Base-by-base conservation (phyloP, 2,113 vertebrate species). In the Panurus biarmicus region DNA sequence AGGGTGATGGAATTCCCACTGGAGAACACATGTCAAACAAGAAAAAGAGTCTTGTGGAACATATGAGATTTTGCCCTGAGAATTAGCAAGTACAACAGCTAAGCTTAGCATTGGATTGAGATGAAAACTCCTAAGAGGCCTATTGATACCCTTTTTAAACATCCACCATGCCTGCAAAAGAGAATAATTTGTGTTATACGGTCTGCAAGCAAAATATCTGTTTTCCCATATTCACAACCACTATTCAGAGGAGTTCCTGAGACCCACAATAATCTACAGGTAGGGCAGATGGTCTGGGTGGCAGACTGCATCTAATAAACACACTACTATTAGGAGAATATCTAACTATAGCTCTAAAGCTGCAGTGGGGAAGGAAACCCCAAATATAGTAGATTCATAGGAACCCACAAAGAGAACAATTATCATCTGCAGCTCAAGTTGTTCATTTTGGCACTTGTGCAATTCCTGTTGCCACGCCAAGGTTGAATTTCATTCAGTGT, bases 21-120 rank as follows among this genome's bases (percentile, higher is more conserved):
- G 82, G 95, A 90, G 84, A 95, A 93, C 87, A 90, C 90, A 96
- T 95, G 96, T 97, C 95, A 95, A 96, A 93, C 87, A 96, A 95
- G 96, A 96, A 95, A 91, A 94, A 95, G 93, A 90, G 92, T 83
- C 76, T 83, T 95, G 95, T 96, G 93, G 92, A 96, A 97, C 93
- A 96, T 97, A 96, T 93, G 85, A 94, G 89, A 96, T 97, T 96
- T 97, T 97, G 90, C 89, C 57, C 69, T 94, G 77, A 94, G 95
- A 96, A 96, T 97, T 94, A 96, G 76, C 78, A 93, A 96, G 85
- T 95, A 95, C 94, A 93, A 58, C 72, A 81, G 76, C 69, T 71
- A 95, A 85, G 74, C 83, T 95, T 94, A 95, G 51, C 57, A 50
- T 58, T 81, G 85, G 60, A 93, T 80, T 85, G 90, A 95, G 90